These are phyloP conservation scores for Diplogasteroides magnus DNA, from an alignment of 1,140 invertebrate species.

Conservation along the genomic window DNA sequence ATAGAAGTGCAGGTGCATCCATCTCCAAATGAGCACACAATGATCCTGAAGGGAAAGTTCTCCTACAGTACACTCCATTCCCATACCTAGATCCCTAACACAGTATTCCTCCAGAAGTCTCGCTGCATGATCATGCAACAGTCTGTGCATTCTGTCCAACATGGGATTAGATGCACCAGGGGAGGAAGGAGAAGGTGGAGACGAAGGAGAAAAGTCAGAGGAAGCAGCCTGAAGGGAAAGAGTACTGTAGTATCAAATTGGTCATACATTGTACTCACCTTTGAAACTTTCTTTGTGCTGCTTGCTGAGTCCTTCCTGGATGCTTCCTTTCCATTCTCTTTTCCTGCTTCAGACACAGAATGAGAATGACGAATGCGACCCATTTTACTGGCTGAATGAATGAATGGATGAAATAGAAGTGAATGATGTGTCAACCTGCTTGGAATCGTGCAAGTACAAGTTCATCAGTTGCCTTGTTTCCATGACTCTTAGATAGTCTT, in stretches of 20 bases:
- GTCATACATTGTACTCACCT: conserved; percentile 3
- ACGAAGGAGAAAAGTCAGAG: neutral
- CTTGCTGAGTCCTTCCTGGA: neutral
- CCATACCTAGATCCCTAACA: conserved; percentile 41
- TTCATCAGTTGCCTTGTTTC: neutral
- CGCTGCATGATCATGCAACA: conserved; percentile 47
- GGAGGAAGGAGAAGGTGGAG: conserved; percentile 5
- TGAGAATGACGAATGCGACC: neutral
- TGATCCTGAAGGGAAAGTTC: conserved; percentile 32
- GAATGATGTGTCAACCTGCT: neutral
- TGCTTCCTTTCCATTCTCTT: conserved; percentile 2
- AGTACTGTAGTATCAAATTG: neutral
- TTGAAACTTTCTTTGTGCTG: conserved; percentile 18
- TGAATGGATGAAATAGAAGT: neutral
- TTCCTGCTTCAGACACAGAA: conserved; percentile 1
- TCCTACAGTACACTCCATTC: conserved; percentile 1
- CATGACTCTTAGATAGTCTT: neutral
- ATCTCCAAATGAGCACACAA: conserved; percentile 46
- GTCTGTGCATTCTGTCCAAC: conserved; percentile 11
- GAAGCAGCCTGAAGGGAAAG: neutral
- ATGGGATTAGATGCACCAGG: conserved; percentile 4
- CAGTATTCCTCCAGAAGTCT: conserved; percentile 25
- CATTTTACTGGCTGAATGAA: neutral
- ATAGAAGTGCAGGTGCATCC: conserved; percentile 28
- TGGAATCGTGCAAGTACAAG: neutral